Percentiles rank a stretch among this genome's conserved stretches.
phyloP scores from a whole-genome alignment of 1,140 invertebrate genomes.

The Drosophila guanche region DNA sequence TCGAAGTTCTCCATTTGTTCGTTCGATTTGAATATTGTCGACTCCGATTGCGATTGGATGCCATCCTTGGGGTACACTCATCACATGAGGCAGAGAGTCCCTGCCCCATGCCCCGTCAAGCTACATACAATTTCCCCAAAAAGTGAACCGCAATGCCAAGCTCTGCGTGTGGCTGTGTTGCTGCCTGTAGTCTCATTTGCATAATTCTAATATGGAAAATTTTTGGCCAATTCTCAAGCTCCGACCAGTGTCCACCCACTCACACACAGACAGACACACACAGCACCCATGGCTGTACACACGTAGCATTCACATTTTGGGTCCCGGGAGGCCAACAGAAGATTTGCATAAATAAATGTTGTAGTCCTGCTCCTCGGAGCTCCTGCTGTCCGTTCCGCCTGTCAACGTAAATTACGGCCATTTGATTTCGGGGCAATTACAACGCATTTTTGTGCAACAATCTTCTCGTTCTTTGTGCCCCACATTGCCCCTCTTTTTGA shows the following conservation, averaged over 20 bases:
- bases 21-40: too few relatives aligned
- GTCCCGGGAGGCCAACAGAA: slow-evolving; percentile 22
- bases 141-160: slow-evolving; percentile 9
- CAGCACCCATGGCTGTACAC: background rate
- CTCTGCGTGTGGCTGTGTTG: slow-evolving; percentile 36
- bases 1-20: too few relatives aligned
- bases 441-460: slow-evolving; percentile 80
- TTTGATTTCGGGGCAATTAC: slow-evolving; percentile 78
- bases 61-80: background rate
- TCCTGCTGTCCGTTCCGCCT: slow-evolving; percentile 27
- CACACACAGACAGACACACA: slow-evolving; percentile 4
- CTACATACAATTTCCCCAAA: background rate
- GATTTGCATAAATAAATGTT: slow-evolving; percentile 78
- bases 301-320: slow-evolving; percentile 1
- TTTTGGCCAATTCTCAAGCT: slow-evolving; percentile 53
- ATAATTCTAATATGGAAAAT: slow-evolving; percentile 81
- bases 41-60: too few relatives aligned
- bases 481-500: slow-evolving; percentile 22
- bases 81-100: background rate
- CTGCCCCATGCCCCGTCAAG: too few relatives aligned
- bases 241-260: slow-evolving; percentile 52
- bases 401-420: slow-evolving; percentile 77
- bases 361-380: slow-evolving; percentile 40
- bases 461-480: slow-evolving; percentile 42
- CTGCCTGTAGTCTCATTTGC: slow-evolving; percentile 59